phyloP scores from a whole-genome alignment of 2,113 vertebrate species.

The Gobiocypris rarus region DNA sequence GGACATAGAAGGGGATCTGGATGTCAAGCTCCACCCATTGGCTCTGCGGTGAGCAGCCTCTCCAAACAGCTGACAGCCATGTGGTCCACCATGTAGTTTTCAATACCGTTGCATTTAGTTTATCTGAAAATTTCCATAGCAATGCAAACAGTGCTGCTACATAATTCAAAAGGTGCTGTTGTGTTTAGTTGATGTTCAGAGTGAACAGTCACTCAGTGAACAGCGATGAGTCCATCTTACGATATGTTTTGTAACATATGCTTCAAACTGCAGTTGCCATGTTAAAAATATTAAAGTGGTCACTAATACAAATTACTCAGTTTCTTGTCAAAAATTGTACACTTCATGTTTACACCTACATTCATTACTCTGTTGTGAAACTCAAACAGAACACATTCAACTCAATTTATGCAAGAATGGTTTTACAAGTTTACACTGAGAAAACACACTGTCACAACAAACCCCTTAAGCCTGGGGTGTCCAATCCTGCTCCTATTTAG shows the following conservation, averaged over 20 bases:
- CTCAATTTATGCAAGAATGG: no score
- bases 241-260: conserved; percentile 66
- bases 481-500: neutral
- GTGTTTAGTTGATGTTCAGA: conserved; percentile 54
- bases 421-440: no score
- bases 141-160: conserved; percentile 46
- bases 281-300: conserved; percentile 41
- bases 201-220: neutral
- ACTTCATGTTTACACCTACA: neutral
- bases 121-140: neutral
- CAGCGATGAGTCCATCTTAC: conserved; percentile 51
- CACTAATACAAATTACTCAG: neutral
- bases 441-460: no score
- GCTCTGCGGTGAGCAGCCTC: no score
- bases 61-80: neutral
- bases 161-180: conserved; percentile 51
- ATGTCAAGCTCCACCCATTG: no score
- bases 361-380: neutral
- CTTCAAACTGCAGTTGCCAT: conserved; percentile 51
- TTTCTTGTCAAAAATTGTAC: neutral
- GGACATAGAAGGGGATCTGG: no score
- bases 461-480: neutral
- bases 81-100: neutral
- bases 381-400: neutral
- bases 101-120: conserved; percentile 41